phyloP scores from a whole-genome alignment of 2,888 invertebrate species.

The Nematopogon swammerdamellus region DNA sequence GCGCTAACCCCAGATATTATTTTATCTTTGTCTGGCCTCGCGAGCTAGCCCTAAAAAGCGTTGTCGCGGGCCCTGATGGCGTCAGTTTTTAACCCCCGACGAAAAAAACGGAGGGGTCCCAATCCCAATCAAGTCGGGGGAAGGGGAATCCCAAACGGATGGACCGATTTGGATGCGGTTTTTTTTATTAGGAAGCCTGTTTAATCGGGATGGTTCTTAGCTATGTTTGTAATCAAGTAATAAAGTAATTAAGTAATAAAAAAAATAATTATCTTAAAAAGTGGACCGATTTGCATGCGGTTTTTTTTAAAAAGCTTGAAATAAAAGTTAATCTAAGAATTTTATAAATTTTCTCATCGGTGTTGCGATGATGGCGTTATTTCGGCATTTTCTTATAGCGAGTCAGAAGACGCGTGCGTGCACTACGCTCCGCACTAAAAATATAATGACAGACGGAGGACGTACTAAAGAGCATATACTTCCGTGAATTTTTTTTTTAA shows the following conservation, averaged over 20 bases:
- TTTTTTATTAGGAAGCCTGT: background rate
- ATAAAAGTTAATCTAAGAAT: no score
- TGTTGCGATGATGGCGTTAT: background rate
- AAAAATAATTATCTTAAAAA: no score
- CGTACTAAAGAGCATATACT: background rate
- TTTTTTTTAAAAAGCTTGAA: no score
- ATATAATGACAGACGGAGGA: background rate
- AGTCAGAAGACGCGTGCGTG: background rate
- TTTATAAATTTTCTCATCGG: no score
- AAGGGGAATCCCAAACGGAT: no score
- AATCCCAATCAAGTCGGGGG: no score
- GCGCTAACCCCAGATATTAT: background rate
- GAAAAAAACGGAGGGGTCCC: no score
- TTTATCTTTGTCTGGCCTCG: background rate
- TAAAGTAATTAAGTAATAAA: background rate
- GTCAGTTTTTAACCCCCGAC: no score
- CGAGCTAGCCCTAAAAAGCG: background rate
- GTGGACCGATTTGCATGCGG: no score
- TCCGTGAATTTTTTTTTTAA: no score
- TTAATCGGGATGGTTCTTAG: background rate
- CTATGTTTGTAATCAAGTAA: background rate
- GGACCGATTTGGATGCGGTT: no score
- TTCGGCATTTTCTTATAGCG: background rate
- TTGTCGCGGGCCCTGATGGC: background rate
- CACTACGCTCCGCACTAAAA: background rate